A percentile compares a stretch with the other conserved stretches of the same genome.
phyloP scores from a whole-genome alignment of 2,888 invertebrate genomes.

The Lycophotia porphyrea region DNA sequence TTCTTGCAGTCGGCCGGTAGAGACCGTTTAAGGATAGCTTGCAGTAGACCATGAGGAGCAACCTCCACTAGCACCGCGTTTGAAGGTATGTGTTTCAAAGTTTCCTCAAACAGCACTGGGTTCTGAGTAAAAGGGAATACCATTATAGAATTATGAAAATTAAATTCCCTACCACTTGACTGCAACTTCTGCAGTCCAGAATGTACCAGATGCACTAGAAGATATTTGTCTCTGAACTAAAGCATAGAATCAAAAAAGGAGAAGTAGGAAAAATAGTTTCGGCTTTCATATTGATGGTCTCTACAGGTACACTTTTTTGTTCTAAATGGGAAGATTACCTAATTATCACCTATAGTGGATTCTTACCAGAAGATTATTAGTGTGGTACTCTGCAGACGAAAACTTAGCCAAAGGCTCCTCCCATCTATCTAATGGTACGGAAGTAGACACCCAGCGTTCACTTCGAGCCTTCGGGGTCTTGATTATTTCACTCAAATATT shows the following conservation, averaged over 20 bases:
- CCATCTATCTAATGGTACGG: constrained; percentile 90
- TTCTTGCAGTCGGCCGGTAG: constrained; percentile 91
- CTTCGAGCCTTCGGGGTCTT: constrained; percentile 92
- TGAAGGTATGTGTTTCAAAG: constrained; percentile 93
- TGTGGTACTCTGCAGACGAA: constrained; percentile 59
- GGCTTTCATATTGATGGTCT: no score
- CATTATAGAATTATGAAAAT: background rate
- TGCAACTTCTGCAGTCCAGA: background rate
- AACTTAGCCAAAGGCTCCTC: constrained; percentile 39
- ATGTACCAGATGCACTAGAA: background rate
- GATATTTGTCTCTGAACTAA: no score
- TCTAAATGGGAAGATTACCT: no score
- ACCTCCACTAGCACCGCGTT: constrained; percentile 96
- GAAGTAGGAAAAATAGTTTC: no score
- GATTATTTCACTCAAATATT: constrained; percentile 91
- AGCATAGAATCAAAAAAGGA: no score
- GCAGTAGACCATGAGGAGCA: constrained; percentile 97
- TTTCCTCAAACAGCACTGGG: constrained; percentile 95
- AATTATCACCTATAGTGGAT: background rate
- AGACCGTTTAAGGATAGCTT: constrained; percentile 95
- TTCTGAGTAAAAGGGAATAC: constrained; percentile 71
- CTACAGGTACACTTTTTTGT: no score
- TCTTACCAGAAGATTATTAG: constrained; percentile 61
- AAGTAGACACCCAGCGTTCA: constrained; percentile 95
- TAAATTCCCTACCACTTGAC: background rate